Evolutionary conservation across 92 coral and sea anemone genomes (phyloP).

Genomic region (Porites lobata): DNA sequence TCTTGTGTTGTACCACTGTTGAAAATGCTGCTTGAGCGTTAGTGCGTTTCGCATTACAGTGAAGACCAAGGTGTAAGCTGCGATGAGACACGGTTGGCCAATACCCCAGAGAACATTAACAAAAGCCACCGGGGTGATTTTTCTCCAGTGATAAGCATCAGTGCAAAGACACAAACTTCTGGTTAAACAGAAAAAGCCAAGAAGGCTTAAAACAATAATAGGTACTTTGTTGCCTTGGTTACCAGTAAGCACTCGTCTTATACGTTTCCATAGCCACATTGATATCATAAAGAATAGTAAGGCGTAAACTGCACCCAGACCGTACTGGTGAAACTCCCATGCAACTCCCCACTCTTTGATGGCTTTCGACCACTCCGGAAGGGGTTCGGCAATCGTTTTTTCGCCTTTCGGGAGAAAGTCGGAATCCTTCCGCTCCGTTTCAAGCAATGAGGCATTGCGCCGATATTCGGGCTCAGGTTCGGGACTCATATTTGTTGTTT

Average conservation of each 20-base stretch:
- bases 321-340: constrained; percentile 81
- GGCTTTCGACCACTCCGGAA: constrained; percentile 82
- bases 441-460: not conserved
- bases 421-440: constrained; percentile 39
- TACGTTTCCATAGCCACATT: constrained; percentile 26
- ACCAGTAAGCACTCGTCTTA: constrained; percentile 1
- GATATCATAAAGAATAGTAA: constrained; percentile 22
- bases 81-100: constrained; percentile 83
- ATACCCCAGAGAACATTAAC: constrained; percentile 80
- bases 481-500: not conserved
- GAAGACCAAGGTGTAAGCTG: constrained; percentile 78
- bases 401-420: constrained; percentile 20
- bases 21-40: constrained; percentile 75
- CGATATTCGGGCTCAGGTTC: constrained; percentile 40
- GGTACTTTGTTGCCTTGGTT: constrained; percentile 66
- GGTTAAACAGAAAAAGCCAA: constrained; percentile 58
- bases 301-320: constrained; percentile 61
- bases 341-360: constrained; percentile 68
- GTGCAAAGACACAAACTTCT: constrained; percentile 65
- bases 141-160: constrained; percentile 76
- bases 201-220: constrained; percentile 58
- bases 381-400: constrained; percentile 61
- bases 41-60: constrained; percentile 84
- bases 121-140: constrained; percentile 49
- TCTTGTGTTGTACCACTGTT: constrained; percentile 78